Base-by-base conservation (phyloP, 2,888 invertebrate species). In the Ryuthela nishihirai region DNA sequence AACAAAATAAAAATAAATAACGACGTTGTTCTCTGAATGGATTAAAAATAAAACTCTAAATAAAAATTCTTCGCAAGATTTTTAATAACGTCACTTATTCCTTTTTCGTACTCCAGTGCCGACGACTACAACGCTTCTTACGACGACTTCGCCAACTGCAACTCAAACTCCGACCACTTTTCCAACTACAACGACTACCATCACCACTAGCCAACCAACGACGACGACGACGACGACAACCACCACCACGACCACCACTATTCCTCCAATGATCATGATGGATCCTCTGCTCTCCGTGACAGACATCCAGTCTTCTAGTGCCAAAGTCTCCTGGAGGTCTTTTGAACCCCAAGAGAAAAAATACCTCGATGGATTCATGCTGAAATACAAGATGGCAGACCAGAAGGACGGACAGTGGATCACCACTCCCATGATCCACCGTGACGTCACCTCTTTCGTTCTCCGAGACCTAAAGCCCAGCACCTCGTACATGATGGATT, bases 361-460 rank as follows among this genome's bases (percentile, higher is more conserved):
- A 68, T 87, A 85, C 69, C 87, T 92, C 52, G 92, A 93, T 70
- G 92, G 90, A 1, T 84, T 92, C 38, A 90, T 91, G 75, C 76
- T 93, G 65, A 82, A 89, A 67, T 92, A 87, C 73, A 87, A 88
- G 69, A 24, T 15, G 23, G 38, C 21, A 12, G 85, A 85, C 53
- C 85, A 85, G 32, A 87, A 55, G 10, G 56, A 75, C 73, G 85
- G 89, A 54, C 24, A 15, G 9, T 91, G 87, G 73, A 84, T 85
- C 23, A 87, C 87, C 62, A 87, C 91, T 0, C 88, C 90, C 21
- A 73, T 91, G 17, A 84, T 92, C 26, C 91, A 93, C 72, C 81
- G 83, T 67, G 85, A 88, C 6, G 83, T 90, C 0, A 86, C 85
- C 0, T 80, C 81, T 45, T 89, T 86, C 64, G 83, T 83, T 17